A percentile compares a stretch with the other conserved stretches of the same genome.
phyloP scores from a whole-genome alignment of 2,888 invertebrate species.

The Therioaphis trifolii region DNA sequence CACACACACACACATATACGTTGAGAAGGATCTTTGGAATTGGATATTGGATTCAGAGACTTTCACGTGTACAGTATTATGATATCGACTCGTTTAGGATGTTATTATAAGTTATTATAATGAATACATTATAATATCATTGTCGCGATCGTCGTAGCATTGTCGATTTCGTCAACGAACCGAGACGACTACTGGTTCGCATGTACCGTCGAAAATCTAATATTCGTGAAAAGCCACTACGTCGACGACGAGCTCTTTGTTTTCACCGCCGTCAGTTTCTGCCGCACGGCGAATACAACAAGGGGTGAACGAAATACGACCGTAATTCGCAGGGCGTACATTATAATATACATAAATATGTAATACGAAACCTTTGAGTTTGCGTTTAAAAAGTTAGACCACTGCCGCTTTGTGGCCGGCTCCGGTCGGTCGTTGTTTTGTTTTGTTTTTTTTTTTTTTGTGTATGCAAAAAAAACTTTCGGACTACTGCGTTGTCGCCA shows the following conservation, averaged over 20 bases:
- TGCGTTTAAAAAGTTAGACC: conserved; percentile 29
- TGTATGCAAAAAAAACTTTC: neutral
- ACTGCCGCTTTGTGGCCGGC: neutral
- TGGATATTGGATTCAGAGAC: too few relatives aligned
- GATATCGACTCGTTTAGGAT: too few relatives aligned
- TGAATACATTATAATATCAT: too few relatives aligned
- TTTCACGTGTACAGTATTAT: too few relatives aligned
- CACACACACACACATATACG: too few relatives aligned
- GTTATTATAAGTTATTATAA: too few relatives aligned
- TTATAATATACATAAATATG: conserved; percentile 14
- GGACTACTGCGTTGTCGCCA: conserved; percentile 1
- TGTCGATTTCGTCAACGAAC: too few relatives aligned
- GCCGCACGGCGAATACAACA: neutral
- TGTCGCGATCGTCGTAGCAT: too few relatives aligned
- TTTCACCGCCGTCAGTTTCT: neutral
- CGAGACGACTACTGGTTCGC: neutral
- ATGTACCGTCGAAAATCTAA: neutral
- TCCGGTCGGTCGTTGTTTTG: neutral
- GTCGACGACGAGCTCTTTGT: neutral
- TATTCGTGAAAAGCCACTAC: neutral
- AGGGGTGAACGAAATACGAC: neutral
- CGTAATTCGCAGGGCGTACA: neutral
- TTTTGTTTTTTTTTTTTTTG: neutral
- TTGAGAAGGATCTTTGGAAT: too few relatives aligned
- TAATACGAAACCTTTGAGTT: conserved; percentile 26